These are phyloP conservation scores for Podotricha telesiphe DNA, from an alignment of 2,888 invertebrate genomes.

Conservation along the genomic window DNA sequence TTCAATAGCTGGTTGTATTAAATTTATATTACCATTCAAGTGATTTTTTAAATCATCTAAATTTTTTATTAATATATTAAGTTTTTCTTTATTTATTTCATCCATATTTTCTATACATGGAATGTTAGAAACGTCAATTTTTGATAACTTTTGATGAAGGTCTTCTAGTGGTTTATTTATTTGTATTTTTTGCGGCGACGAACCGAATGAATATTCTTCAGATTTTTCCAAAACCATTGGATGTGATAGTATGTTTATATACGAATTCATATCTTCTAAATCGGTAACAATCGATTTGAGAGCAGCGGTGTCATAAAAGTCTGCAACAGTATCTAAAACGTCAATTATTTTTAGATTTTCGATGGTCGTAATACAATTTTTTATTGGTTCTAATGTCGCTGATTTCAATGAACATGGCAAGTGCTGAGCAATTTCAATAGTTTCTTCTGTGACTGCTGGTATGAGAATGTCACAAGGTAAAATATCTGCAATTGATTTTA, in stretches of 20 bases:
- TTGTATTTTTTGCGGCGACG: constrained; percentile 58
- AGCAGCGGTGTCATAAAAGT: constrained; percentile 66
- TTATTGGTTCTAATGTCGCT: constrained; percentile 59
- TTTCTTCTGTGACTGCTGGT: constrained; percentile 61
- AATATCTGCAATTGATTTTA: constrained; percentile 82
- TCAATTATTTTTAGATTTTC: constrained; percentile 68
- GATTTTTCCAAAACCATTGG: constrained; percentile 66
- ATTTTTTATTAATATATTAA: constrained; percentile 62
- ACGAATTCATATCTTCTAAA: constrained; percentile 61
- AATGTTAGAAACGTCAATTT: constrained; percentile 68
- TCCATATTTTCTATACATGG: constrained; percentile 69
- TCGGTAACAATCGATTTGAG: constrained; percentile 62
- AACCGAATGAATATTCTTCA: constrained; percentile 52
- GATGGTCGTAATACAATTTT: constrained; percentile 64
- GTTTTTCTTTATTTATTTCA: constrained; percentile 64
- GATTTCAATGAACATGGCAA: constrained; percentile 43
- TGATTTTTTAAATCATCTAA: constrained; percentile 65
- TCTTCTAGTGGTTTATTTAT: constrained; percentile 73
- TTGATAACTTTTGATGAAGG: constrained; percentile 65
- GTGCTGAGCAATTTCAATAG: constrained; percentile 51
- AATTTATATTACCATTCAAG: constrained; percentile 62
- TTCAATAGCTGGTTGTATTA: constrained; percentile 63
- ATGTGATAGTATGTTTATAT: constrained; percentile 68
- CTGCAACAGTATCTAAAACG: constrained; percentile 65
- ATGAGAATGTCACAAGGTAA: constrained; percentile 65